Evolutionary conservation across 2,113 vertebrate species (phyloP), one percentile per base, ranked within the genome.

Genomic region (Potamarius usumacintae): DNA sequence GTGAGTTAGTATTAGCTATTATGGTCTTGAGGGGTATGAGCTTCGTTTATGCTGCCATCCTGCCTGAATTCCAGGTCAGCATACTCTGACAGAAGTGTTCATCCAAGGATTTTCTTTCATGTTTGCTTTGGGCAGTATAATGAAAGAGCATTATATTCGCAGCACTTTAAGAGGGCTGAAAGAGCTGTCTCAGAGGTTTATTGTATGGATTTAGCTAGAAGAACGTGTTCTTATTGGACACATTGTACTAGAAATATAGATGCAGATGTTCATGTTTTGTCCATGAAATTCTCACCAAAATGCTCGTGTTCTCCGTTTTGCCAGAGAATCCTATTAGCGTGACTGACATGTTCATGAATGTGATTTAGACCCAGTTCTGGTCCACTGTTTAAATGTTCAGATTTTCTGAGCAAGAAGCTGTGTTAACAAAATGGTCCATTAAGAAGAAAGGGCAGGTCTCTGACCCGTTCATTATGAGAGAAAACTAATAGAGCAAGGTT

Each of bases 381-480:
- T 60, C 77, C 79, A 34, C 15, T 83, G 53, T 87, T 89, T 91
- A 86, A 85, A 88, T 89, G 90, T 48, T 63, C 78, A 63, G 67
- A 91, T 89, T 88, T 72, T 74, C 88, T 86, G 69, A 86, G 87
- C 74, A 69, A 76, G 60, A 69, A 83, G 90, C 90, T 88, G 83
- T 87, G 84, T 89, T 89, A 85, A 92, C 90, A 92, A 93, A 94
- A 90, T 55, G 84, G 88, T 92, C 92, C 92, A 93, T 94, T 95
- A 94, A 86, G 22, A 89, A 90, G 92, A 93, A 91, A 92, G 72
- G 81, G 86, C 83, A 87, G 89, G 87, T 91, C 88, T 90, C 55
- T 87, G 92, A 90, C 92, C 91, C 84, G 87, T 85, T 89, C 89
- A 89, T 91, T 93, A 90, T 88, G 69, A 81, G 88, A 58, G 88